These are phyloP conservation scores for Pteruthius melanotis DNA, from an alignment of 2,113 vertebrate genomes.

Conservation along the genomic window DNA sequence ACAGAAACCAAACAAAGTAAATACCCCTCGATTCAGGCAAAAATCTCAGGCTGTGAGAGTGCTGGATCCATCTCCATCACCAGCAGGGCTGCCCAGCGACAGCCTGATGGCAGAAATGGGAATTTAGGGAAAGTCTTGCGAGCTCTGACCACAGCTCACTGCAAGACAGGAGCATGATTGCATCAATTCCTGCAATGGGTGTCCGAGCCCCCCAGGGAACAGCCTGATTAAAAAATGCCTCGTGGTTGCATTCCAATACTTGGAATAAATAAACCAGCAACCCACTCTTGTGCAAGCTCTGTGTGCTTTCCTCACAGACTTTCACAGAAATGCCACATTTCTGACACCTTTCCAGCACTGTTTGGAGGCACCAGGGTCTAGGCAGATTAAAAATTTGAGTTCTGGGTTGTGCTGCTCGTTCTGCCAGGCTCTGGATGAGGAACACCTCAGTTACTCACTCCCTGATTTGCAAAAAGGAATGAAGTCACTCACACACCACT, in stretches of 20 bases:
- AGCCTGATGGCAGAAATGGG: neutral
- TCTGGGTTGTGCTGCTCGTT: neutral
- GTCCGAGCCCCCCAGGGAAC: constrained; percentile 9
- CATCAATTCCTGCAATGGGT: constrained; percentile 39
- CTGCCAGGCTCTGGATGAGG: neutral
- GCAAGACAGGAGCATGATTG: constrained; percentile 25
- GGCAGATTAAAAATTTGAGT: neutral
- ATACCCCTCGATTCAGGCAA: neutral
- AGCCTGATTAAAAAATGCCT: constrained; percentile 5
- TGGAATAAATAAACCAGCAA: constrained; percentile 36
- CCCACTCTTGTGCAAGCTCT: constrained; percentile 41
- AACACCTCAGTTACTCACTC: neutral
- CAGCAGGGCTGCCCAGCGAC: neutral
- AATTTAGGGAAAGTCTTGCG: neutral
- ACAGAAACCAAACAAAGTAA: neutral
- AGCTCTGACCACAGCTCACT: neutral
- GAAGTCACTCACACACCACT: neutral
- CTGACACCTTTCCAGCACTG: constrained; percentile 50
- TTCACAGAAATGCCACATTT: constrained; percentile 43
- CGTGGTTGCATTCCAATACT: neutral
- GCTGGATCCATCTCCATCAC: neutral
- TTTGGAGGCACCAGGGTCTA: neutral
- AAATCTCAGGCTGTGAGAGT: neutral
- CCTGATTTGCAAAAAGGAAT: neutral
- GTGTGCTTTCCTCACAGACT: constrained; percentile 14